These are phyloP conservation scores for Leuctra nigra DNA, from an alignment of 2,888 invertebrate genomes.

Conservation along the genomic window DNA sequence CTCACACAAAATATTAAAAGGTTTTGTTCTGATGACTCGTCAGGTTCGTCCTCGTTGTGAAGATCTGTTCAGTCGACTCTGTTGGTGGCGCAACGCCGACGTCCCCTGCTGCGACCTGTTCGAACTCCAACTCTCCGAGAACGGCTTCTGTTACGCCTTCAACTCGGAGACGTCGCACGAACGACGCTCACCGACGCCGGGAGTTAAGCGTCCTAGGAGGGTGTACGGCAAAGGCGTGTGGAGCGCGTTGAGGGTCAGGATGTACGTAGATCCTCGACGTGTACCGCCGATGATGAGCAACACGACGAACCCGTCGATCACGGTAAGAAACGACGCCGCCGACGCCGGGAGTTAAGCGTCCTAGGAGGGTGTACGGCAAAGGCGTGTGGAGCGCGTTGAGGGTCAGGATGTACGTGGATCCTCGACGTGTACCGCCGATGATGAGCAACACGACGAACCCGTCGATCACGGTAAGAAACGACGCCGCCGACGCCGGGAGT, in stretches of 20 bases:
- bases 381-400: constrained; percentile 36
- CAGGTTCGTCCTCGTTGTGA: constrained; percentile 36
- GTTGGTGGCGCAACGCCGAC: constrained; percentile 40
- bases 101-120: constrained; percentile 43
- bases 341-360: constrained; percentile 28
- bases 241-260: constrained; percentile 35
- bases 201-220: constrained; percentile 32
- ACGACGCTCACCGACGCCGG: constrained; percentile 4
- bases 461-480: constrained; percentile 29
- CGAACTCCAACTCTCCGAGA: constrained; percentile 41
- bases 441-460: constrained; percentile 30
- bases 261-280: constrained; percentile 30
- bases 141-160: constrained; percentile 43
- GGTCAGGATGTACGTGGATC: constrained; percentile 32
- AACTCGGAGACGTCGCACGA: constrained; percentile 38
- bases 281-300: constrained; percentile 33
- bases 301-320: constrained; percentile 27
- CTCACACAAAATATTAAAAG: no score
- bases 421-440: constrained; percentile 32
- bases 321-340: constrained; percentile 26
- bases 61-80: constrained; percentile 38
- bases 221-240: constrained; percentile 34
- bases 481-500: constrained; percentile 15
- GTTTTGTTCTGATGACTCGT: no score
- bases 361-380: constrained; percentile 32